A percentile compares a stretch with the other conserved stretches of the same genome.
Conservation (phyloP, 2,113 vertebrate species). For the Serilophus lunatus region DNA sequence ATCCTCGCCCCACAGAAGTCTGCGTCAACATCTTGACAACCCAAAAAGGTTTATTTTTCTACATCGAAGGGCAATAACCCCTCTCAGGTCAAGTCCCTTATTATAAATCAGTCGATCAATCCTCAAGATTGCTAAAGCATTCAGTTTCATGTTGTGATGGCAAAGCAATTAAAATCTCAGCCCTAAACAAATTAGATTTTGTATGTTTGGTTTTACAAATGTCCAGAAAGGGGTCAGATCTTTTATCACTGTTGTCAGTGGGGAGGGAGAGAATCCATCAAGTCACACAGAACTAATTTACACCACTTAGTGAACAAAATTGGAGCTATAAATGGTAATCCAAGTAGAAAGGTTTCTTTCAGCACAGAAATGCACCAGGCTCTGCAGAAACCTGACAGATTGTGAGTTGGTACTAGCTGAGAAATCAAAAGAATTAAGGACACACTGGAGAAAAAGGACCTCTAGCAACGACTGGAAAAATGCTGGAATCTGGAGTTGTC, state of each 20-base stretch:
- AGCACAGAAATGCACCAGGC: background rate
- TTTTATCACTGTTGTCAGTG: slow-evolving; percentile 35
- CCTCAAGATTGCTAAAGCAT: background rate
- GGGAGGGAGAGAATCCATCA: slow-evolving; percentile 32
- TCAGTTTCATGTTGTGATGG: background rate
- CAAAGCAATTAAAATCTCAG: slow-evolving; percentile 45
- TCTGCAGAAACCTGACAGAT: background rate
- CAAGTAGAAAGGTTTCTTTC: background rate
- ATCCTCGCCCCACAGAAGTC: background rate
- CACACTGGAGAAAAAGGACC: background rate
- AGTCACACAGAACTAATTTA: slow-evolving; percentile 49
- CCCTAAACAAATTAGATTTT: slow-evolving; percentile 50
- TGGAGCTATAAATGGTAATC: slow-evolving; percentile 8
- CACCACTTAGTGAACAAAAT: slow-evolving; percentile 33
- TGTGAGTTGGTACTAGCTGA: background rate
- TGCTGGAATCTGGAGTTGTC: background rate
- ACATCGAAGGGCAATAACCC: background rate
- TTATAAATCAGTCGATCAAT: slow-evolving; percentile 28
- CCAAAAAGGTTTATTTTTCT: background rate
- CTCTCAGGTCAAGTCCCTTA: background rate
- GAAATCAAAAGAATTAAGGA: background rate
- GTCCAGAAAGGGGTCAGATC: slow-evolving; percentile 33
- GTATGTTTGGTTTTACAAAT: slow-evolving; percentile 38
- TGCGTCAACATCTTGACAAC: background rate
- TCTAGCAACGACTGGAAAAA: background rate